Percentiles rank a stretch among this genome's conserved stretches.
Evolutionary conservation across 2,113 vertebrate species (phyloP).

Genomic region (Catagonus wagneri): DNA sequence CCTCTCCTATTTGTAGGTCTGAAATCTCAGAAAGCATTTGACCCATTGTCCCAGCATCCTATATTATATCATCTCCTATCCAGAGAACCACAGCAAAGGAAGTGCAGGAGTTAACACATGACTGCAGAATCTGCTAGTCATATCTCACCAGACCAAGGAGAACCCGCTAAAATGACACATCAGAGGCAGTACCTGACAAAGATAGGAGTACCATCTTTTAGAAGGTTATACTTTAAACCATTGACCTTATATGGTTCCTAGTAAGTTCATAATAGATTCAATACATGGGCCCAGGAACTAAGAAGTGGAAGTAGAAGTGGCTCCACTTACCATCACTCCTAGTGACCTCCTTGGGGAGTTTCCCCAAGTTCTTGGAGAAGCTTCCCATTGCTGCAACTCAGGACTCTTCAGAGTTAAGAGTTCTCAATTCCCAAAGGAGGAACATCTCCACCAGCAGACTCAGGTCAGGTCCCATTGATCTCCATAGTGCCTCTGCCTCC

Average conservation of each 20-base stretch:
- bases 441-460: not conserved
- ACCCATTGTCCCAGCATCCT: not conserved
- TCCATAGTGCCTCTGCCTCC: not conserved
- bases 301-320: not conserved
- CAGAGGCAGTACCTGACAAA: not conserved
- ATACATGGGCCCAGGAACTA: not conserved
- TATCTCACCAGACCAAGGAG: not conserved
- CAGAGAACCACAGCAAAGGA: slow-evolving; percentile 8
- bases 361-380: not conserved
- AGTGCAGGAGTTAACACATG: not conserved
- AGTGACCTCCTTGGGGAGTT: not conserved
- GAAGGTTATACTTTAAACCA: not conserved
- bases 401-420: not conserved
- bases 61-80: not conserved
- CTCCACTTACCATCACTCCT: not conserved
- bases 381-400: not conserved
- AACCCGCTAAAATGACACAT: not conserved
- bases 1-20: not conserved
- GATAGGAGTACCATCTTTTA: not conserved
- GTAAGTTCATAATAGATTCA: not conserved
- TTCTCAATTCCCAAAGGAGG: not conserved
- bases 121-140: not conserved
- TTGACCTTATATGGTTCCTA: not conserved
- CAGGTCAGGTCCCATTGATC: not conserved
- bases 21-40: not conserved